Evolutionary conservation across 2,888 invertebrate species (phyloP), one percentile per base, ranked within the genome.

Genomic region (Andrena bicolor): DNA sequence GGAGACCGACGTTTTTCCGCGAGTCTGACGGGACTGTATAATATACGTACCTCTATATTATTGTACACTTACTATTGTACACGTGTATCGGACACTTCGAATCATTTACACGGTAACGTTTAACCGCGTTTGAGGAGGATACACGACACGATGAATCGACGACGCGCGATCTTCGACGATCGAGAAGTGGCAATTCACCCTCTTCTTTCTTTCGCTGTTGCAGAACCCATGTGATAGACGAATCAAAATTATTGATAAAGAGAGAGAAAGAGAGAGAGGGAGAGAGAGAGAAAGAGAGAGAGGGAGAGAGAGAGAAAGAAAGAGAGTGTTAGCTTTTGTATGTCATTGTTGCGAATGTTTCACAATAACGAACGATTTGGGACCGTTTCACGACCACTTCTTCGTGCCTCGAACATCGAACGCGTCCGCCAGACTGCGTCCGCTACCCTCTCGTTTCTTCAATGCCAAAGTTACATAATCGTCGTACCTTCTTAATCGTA

Each of bases 381-480:
- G 8, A n/a, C 10, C 32, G 41, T 65, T 64, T 30, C 8, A 68
- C 53, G 63, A 65, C 60, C 53, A 65, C 64, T 73, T 71, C 28
- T 23, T 48, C 49, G 51, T 53, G 16, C n/a, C 30, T 68, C 26
- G 66, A 83, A 73, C 26, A 30, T 86, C 51, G 35, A 58, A 35
- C 63, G 66, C 68, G 60, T 23, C 53, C 58, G 10, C 66, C 51
- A 71, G 16, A n/a, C 4, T 35, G 49, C 48, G 72, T 41, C 73
- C 71, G 69, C 23, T 28, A 64, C 20, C 58, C 56, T 58, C 16
- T 20, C 56, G 70, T 81, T 49, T 80, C 73, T 82, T 79, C 32
- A 88, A 76, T 84, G 88, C 88, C 87, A 87, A 88, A 86, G 35
- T 80, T 79, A 86, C 85, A 28, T 70, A 63, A 71, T 70, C 30